phyloP scores from a whole-genome alignment of 1,140 invertebrate species.

The Rhizoglyphus robini region DNA sequence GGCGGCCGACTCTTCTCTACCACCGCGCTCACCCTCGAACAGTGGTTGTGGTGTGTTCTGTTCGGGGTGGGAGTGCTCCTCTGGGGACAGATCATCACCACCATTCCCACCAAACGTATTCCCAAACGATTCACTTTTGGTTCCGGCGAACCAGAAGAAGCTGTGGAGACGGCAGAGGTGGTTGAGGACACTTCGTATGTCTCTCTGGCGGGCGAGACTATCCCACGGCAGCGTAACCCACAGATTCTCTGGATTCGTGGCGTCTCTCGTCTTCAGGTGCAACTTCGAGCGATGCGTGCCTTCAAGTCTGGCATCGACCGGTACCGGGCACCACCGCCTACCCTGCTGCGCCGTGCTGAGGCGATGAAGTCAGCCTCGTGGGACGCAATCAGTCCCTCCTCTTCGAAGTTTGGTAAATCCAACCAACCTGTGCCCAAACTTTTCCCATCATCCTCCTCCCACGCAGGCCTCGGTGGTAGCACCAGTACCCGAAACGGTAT shows the following conservation, averaged over 20 bases:
- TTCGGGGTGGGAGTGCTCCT: constrained; percentile 87
- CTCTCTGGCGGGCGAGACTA: constrained; percentile 57
- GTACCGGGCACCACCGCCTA: neutral
- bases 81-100: constrained; percentile 94
- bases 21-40: constrained; percentile 68
- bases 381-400: no score
- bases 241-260: constrained; percentile 99
- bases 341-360: neutral
- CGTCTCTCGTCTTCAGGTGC: constrained; percentile 92
- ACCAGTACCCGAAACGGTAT: no score
- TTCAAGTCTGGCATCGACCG: neutral
- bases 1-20: constrained; percentile 94
- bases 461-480: no score
- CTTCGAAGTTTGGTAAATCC: no score
- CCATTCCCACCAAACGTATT: constrained; percentile 82
- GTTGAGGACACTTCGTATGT: constrained; percentile 78
- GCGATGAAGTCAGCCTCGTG: neutral
- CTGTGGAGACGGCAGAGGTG: constrained; percentile 63
- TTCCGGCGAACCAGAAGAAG: constrained; percentile 66
- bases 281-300: constrained; percentile 56
- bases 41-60: constrained; percentile 98
- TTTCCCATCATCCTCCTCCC: no score
- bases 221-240: constrained; percentile 79
- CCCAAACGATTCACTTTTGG: constrained; percentile 77
- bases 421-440: no score